Evolutionary conservation across 1,140 invertebrate genomes (phyloP).

Genomic region (Pseudomyrmex gracilis): DNA sequence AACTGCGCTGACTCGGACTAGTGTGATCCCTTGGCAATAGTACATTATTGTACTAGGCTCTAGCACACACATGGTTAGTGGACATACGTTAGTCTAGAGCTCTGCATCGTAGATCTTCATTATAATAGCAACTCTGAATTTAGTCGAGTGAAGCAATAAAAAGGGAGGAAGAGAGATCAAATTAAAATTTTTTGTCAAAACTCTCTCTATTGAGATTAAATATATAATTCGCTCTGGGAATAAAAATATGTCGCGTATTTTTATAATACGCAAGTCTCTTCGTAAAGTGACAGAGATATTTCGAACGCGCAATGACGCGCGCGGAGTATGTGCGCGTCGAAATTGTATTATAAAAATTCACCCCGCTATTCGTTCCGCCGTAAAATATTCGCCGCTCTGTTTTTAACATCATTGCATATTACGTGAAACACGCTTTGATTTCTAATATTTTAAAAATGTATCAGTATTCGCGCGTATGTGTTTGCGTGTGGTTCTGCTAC

Average conservation of each 20-base stretch:
- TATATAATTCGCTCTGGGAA: neutral
- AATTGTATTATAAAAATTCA: conserved; percentile 49
- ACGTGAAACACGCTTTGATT: conserved; percentile 24
- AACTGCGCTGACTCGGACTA: conserved; percentile 56
- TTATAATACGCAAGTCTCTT: neutral
- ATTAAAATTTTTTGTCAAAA: too few species aligned
- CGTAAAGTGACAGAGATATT: conserved; percentile 38
- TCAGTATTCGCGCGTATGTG: neutral
- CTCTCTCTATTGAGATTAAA: neutral
- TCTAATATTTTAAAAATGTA: neutral
- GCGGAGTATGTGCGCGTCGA: conserved; percentile 2
- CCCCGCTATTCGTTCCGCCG: neutral
- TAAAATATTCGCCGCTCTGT: conserved; percentile 18
- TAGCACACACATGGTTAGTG: conserved; percentile 44
- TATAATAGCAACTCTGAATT: conserved; percentile 14
- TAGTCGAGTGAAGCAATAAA: too few species aligned
- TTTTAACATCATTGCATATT: conserved; percentile 11
- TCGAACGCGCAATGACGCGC: neutral
- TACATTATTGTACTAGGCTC: conserved; percentile 56
- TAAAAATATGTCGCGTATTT: conserved; percentile 10
- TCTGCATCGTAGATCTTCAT: conserved; percentile 16
- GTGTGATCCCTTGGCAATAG: conserved; percentile 54
- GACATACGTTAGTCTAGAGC: conserved; percentile 13
- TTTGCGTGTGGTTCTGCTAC: too few species aligned
- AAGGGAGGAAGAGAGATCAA: too few species aligned